These are phyloP conservation scores for Caiman crocodilus DNA, from an alignment of 2,797 vertebrate species.

Conservation along the genomic window DNA sequence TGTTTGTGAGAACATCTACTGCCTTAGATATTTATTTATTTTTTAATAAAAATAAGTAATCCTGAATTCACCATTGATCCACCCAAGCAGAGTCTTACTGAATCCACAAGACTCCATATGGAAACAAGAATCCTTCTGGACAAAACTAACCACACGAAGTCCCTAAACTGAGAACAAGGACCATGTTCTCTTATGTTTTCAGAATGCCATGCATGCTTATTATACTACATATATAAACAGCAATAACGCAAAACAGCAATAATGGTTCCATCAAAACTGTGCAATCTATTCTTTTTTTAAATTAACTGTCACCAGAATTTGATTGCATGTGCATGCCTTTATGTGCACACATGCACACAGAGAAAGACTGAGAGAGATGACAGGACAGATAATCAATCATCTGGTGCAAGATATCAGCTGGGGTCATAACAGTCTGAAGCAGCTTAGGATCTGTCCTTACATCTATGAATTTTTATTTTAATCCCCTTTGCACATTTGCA, in stretches of 20 bases:
- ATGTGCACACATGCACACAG: background rate
- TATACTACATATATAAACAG: background rate
- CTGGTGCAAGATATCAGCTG: background rate
- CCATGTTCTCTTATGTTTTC: background rate
- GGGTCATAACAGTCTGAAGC: background rate
- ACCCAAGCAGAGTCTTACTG: background rate
- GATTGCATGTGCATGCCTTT: too few relatives aligned
- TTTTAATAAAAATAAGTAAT: background rate
- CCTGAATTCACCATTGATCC: background rate
- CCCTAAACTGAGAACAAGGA: background rate
- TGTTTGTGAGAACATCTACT: too few relatives aligned
- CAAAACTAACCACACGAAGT: background rate
- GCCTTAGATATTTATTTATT: background rate
- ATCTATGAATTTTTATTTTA: background rate
- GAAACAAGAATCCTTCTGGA: background rate
- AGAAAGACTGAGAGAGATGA: background rate
- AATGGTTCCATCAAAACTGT: background rate
- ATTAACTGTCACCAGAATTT: background rate
- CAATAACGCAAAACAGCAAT: background rate
- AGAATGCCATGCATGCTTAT: background rate
- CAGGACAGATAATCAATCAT: background rate
- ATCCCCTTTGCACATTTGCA: background rate
- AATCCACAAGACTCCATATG: background rate
- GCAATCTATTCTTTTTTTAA: background rate
- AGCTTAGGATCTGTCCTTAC: background rate